Base-by-base conservation (phyloP, 2,888 invertebrate species). In the Tetranychus piercei region DNA sequence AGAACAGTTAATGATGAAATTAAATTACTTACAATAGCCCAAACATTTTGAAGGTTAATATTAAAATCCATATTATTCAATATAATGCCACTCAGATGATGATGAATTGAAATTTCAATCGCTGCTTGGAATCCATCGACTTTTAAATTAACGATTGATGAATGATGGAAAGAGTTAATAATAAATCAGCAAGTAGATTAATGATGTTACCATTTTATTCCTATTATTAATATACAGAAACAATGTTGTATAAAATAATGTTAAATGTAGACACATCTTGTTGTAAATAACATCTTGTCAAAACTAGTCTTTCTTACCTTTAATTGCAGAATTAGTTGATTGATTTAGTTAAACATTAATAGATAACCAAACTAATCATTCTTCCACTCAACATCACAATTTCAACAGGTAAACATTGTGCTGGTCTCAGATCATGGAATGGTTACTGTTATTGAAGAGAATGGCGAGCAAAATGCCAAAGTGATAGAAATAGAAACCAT, bases 361-460 rank as follows among this genome's bases (percentile, higher is more conserved):
- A 23, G 2, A 23, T 34, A 34, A 5, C 34, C 34, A 34, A 34
- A 34, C 34, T 34, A 34, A 34, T 34, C 34, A 34, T 34, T 34
- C 34, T 34, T 34, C 34, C 34, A 34, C 34, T 34, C 5, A 5
- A 34, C 5, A 3, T 34, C 4, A 34, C 20, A n/a, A 11, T 34
- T 34, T 43, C 2, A 73, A 76, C 65, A 78, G 78, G 76, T 78
- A 11, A 78, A 77, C 73, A 70, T 78, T 1, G 72, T 78, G 43
- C 74, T 78, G 11, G 77, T 78, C 11, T 78, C 78, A 1, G 78
- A 78, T 69, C 78, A 78, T 73, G 78, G 78, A 18, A 78, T 78
- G 78, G n/a, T 74, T 1, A 23, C 75, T 9, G 69, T 77, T 6
- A 65, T 75, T 45, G 74, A 75, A 55, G 71, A 74, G 20, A 43